Conservation (phyloP, 2,888 invertebrate genomes). For the Perizoma flavofasciatum region DNA sequence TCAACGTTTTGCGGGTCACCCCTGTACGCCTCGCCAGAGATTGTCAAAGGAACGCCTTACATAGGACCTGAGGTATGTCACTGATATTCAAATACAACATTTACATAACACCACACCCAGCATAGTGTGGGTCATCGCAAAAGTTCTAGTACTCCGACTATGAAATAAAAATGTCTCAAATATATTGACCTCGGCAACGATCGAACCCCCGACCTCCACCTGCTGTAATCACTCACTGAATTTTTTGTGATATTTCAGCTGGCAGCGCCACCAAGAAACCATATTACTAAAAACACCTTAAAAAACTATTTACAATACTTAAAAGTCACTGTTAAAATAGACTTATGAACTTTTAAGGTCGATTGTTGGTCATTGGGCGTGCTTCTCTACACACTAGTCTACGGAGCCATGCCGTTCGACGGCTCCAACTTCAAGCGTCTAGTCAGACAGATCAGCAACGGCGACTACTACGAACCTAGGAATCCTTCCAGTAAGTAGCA, state of each 20-base stretch:
- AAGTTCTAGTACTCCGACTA: no score
- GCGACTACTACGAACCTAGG: conserved; percentile 98
- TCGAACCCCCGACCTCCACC: no score
- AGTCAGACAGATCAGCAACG: conserved; percentile 98
- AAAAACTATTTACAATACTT: neutral
- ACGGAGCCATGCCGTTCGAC: conserved; percentile 99
- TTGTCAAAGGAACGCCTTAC: conserved; percentile 98
- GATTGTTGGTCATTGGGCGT: conserved; percentile 98
- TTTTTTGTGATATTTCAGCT: no score
- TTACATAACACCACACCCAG: neutral
- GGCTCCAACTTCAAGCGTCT: conserved; percentile 98
- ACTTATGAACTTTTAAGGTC: conserved; percentile 61
- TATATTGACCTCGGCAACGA: no score
- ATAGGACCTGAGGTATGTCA: conserved; percentile 96
- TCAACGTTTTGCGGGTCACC: conserved; percentile 98
- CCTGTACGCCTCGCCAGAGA: conserved; percentile 98
- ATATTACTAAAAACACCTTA: no score
- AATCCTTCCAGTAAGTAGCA: conserved; percentile 91
- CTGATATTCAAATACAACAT: neutral
- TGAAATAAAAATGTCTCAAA: no score
- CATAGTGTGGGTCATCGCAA: no score
- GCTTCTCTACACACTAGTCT: conserved; percentile 97
- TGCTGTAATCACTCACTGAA: no score
- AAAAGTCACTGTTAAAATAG: no score
- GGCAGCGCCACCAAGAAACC: no score